Conservation (phyloP, 2,113 vertebrate species). For the Ardeotis arabs region DNA sequence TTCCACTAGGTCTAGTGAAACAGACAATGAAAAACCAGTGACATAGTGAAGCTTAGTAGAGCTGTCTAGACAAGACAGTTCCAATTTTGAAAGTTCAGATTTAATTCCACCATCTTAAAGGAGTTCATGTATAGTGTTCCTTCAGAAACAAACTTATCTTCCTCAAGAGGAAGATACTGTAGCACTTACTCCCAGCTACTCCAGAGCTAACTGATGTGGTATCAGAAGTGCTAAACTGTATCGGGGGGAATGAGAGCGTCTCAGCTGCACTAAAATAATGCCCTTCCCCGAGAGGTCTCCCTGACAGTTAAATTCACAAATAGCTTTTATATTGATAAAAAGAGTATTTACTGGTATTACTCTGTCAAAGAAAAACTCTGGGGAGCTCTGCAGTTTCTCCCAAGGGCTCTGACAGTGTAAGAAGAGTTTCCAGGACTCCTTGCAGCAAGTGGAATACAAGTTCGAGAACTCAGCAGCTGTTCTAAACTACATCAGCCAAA, state of each 20-base stretch:
- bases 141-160: background rate
- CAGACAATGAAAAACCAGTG: background rate
- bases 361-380: background rate
- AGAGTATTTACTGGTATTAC: background rate
- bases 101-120: background rate
- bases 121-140: background rate
- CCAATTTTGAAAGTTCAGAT: background rate
- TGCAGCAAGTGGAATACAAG: background rate
- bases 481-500: background rate
- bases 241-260: background rate
- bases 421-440: background rate
- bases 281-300: background rate
- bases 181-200: background rate
- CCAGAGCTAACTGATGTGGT: background rate
- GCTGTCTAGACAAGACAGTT: background rate
- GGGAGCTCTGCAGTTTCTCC: background rate
- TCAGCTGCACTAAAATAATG: background rate
- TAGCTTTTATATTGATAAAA: background rate
- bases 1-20: background rate
- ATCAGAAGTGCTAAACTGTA: background rate
- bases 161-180: background rate
- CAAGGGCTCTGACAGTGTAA: background rate
- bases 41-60: background rate
- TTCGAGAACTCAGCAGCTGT: background rate
- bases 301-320: background rate